Evolutionary conservation across 2,797 vertebrate genomes (phyloP), one percentile per base, ranked within the genome.

Genomic region (Enteromius argenteus): DNA sequence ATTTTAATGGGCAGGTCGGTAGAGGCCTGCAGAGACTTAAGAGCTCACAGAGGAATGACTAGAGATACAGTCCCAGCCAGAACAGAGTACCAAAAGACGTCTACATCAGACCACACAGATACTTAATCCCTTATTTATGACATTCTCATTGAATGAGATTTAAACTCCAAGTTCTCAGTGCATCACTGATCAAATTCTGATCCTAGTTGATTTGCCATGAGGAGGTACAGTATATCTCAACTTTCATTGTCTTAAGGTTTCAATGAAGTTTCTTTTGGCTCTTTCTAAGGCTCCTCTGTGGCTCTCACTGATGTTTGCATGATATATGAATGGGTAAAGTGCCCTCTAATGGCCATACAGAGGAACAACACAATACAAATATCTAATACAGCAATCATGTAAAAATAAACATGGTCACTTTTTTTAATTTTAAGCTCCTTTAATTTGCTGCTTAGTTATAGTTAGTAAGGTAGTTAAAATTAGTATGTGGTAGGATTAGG

Each of bases 261-360:
- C 21, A 51, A 19, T 73, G 6, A 76, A 56, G 44, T 76, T 76
- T 76, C 32, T 75, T 74, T 75, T 9, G 56, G 71, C 21, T 30
- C 37, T 30, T 53, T 32, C 21, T 81, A 49, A 62, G 27, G 27
- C 44, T 75, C 37, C 11, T 46, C 17, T 62, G 10, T 14, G 27
- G 46, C 15, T 67, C 58, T n/a, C 44, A 27, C 37, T 72, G 37
- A 32, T 58, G 66, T 53, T 60, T 39, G 71, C 32, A 88, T 81
- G 15, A 84, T 58, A 92, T 93, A 87, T 86, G 89, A 94, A 92
- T 92, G 94, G 87, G 89, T 84, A 92, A 94, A 91, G 92, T 90
- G 84, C 93, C 92, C 87, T 91, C 94, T 92, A 92, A 90, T 94
- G 94, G 93, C 71, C 84, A 86, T 44, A 73, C 0, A 9, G 7